These are phyloP conservation scores for Malurus cyaneus DNA, from an alignment of 2,113 vertebrate species.

Conservation along the genomic window DNA sequence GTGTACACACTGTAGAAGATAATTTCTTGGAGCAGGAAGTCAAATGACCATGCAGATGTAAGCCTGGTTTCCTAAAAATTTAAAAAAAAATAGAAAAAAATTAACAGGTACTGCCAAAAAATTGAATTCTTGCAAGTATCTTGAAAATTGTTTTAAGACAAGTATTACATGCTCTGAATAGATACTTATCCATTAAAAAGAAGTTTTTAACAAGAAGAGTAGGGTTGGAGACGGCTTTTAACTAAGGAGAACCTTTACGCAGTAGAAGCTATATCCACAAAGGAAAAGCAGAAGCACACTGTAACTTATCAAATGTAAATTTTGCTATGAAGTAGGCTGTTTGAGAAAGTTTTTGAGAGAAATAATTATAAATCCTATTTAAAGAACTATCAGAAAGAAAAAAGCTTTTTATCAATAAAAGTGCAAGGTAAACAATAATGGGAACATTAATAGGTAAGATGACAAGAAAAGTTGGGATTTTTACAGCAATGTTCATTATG, in stretches of 20 bases:
- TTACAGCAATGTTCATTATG: neutral
- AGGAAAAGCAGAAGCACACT: neutral
- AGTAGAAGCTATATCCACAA: neutral
- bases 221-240: neutral
- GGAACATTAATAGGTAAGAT: neutral
- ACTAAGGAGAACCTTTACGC: neutral
- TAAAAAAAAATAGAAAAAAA: neutral
- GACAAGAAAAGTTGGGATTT: neutral
- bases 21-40: neutral
- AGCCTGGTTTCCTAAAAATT: neutral
- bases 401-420: neutral
- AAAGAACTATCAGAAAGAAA: neutral
- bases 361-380: neutral
- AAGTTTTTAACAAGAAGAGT: neutral
- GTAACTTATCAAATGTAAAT: neutral
- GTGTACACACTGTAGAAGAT: neutral
- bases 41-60: neutral
- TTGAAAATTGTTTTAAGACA: neutral
- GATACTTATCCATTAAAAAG: neutral
- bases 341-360: neutral
- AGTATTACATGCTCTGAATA: neutral
- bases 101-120: neutral
- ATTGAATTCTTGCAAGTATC: neutral
- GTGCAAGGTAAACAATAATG: neutral
- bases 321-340: neutral